Base-by-base conservation (phyloP, 2,888 invertebrate genomes). In the Thymelicus acteon region DNA sequence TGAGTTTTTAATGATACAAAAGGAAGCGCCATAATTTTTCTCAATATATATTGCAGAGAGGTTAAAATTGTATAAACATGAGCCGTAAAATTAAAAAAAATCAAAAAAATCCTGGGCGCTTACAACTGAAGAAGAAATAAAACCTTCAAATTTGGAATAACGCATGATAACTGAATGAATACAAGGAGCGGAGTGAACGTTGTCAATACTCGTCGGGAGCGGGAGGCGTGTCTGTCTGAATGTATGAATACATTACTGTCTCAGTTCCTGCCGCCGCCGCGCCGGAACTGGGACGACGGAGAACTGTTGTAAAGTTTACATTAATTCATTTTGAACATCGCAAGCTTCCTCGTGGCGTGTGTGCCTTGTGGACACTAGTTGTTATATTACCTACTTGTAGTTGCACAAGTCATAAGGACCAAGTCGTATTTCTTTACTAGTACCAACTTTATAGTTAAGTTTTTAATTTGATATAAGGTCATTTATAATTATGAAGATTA, bases 241-340 rank as follows among this genome's bases (percentile, higher is more conserved):
- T 66, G 66, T 47, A 66, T 66, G 58, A 66, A 66, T 66, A 66
- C 66, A 58, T 65, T 54, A 54, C 54, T 54, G 54, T 24, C 54
- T 54, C 54, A 54, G 54, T 12, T 54, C 54, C 52, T 52, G 52
- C 52, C 52, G 19, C 19, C 19, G 31, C 5, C 1, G 2, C 31
- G 31, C 19, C 24, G 54, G 54, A 54, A 54, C 54, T 3, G 54
- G 24, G 54, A 52, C 19, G 19, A 24, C 24, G 8, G 19, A 24
- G 24, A 24, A 24, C 54, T 54, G 54, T 54, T 12, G 54, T 54
- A 24, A 54, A 54, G 10, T 52, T 54, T 54, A 54, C 54, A 54
- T 54, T 24, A 54, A 54, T 54, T 54, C 54, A 54, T 54, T 54
- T 24, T 54, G 10, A 24, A 2, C 54, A 12, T 24, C 54, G 24